Evolutionary conservation across 2,888 invertebrate genomes (phyloP).

Genomic region (Rhimphoctona megacephalus): DNA sequence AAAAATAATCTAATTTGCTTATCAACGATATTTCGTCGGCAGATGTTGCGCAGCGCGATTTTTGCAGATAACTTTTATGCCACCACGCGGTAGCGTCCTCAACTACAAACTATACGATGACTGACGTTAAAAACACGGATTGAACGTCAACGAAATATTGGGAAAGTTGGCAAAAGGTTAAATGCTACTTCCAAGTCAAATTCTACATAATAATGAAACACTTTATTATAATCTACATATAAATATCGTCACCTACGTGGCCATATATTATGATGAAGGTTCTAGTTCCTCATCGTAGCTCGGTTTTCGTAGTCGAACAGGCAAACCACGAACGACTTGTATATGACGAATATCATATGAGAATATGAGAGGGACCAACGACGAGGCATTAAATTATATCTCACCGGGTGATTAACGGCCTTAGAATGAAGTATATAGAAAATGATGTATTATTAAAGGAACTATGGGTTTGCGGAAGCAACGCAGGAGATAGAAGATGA

Average conservation of each 20-base stretch:
- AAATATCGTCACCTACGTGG: not conserved
- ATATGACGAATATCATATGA: conserved; percentile 26
- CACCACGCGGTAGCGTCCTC: not conserved
- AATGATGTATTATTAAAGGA: conserved; percentile 77
- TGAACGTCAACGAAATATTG: too few species aligned
- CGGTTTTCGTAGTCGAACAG: not conserved
- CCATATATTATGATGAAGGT: not conserved
- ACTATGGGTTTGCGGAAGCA: conserved; percentile 56
- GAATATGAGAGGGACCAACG: conserved; percentile 63
- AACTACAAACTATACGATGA: too few species aligned
- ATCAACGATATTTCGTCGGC: too few species aligned
- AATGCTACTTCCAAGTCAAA: too few species aligned
- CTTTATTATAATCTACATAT: not conserved
- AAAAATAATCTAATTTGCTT: not conserved
- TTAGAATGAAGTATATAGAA: conserved; percentile 47
- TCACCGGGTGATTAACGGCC: conserved; percentile 78
- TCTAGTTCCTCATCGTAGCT: not conserved
- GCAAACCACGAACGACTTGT: conserved; percentile 17
- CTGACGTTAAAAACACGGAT: too few species aligned
- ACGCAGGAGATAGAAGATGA: conserved; percentile 5
- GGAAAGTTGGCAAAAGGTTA: too few species aligned
- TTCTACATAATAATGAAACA: not conserved
- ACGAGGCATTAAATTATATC: conserved; percentile 79
- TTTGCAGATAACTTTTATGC: not conserved
- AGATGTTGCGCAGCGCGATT: too few species aligned